Percentiles rank a stretch among this genome's conserved stretches.
Conservation (phyloP, 2,797 vertebrate genomes). For the Parotocinclus haroldoi region DNA sequence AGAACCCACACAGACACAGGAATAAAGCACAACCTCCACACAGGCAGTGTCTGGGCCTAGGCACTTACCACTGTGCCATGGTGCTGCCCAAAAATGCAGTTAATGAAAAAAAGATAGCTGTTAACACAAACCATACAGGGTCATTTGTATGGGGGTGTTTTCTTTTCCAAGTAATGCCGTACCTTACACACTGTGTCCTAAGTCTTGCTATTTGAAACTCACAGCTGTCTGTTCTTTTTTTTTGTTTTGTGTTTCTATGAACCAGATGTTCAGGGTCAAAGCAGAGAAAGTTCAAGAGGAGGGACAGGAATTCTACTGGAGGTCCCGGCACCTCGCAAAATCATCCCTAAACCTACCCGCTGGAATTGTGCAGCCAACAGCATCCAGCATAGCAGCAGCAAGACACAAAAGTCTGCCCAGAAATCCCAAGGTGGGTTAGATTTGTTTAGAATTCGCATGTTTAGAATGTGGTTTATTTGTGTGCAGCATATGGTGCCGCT, state of each 20-base stretch:
- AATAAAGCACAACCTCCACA: too few species aligned
- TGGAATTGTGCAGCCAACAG: conserved; percentile 54
- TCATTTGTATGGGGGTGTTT: too few species aligned
- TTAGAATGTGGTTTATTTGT: too few species aligned
- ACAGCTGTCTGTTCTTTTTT: not conserved
- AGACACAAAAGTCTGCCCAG: conserved; percentile 14
- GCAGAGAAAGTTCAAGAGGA: conserved; percentile 9
- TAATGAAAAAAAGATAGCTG: too few species aligned
- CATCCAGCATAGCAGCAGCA: conserved; percentile 3
- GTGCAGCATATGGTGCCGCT: too few species aligned
- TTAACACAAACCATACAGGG: too few species aligned
- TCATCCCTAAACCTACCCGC: conserved; percentile 69
- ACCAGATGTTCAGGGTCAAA: conserved; percentile 22
- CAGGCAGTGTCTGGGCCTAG: too few species aligned
- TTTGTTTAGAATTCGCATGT: not conserved
- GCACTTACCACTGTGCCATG: too few species aligned
- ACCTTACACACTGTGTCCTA: too few species aligned
- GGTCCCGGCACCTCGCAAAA: conserved; percentile 76
- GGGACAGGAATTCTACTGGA: conserved; percentile 56
- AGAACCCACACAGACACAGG: too few species aligned
- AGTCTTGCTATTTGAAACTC: not conserved
- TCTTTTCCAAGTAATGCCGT: too few species aligned
- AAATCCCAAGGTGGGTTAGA: conserved; percentile 26
- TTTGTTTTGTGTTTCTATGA: not conserved
- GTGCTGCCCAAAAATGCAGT: too few species aligned